Evolutionary conservation across 92 coral and sea anemone species (phyloP).

Genomic region (Blastomussa wellsi): DNA sequence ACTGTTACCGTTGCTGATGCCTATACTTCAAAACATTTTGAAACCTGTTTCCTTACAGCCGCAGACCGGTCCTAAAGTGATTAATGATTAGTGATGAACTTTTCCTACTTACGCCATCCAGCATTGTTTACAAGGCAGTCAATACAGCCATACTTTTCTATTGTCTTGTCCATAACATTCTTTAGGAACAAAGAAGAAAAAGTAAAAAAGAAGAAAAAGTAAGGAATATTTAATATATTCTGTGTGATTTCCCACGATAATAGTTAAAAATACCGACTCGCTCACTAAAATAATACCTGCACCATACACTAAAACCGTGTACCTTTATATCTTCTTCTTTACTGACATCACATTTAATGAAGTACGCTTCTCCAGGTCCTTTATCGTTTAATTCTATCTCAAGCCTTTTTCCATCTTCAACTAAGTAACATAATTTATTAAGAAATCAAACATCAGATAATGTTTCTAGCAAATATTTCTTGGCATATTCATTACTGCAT

Average conservation of each 20-base stretch:
- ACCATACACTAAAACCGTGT: too few relatives aligned
- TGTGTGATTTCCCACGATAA: too few relatives aligned
- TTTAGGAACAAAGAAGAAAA: conserved; percentile 23
- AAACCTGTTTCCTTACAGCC: too few relatives aligned
- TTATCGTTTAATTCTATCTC: conserved; percentile 73
- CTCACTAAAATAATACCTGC: too few relatives aligned
- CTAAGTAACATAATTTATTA: conserved; percentile 22
- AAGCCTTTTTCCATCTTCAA: conserved; percentile 74
- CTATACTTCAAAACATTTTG: too few relatives aligned
- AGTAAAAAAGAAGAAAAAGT: too few relatives aligned
- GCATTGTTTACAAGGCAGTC: conserved; percentile 96
- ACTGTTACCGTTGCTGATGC: too few relatives aligned
- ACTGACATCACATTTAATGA: conserved; percentile 83
- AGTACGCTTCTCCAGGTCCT: conserved; percentile 86
- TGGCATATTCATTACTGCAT: neutral
- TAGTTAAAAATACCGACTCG: too few relatives aligned
- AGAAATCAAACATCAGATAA: neutral
- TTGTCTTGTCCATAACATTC: conserved; percentile 87
- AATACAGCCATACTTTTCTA: conserved; percentile 84
- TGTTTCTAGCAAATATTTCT: neutral
- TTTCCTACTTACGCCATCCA: conserved; percentile 89
- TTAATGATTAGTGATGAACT: neutral
- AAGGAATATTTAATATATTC: too few relatives aligned
- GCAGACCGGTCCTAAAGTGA: neutral
- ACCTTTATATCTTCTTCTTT: conserved; percentile 93